These are phyloP conservation scores for Pachycephala philippinensis DNA, from an alignment of 2,113 vertebrate genomes.

Conservation along the genomic window DNA sequence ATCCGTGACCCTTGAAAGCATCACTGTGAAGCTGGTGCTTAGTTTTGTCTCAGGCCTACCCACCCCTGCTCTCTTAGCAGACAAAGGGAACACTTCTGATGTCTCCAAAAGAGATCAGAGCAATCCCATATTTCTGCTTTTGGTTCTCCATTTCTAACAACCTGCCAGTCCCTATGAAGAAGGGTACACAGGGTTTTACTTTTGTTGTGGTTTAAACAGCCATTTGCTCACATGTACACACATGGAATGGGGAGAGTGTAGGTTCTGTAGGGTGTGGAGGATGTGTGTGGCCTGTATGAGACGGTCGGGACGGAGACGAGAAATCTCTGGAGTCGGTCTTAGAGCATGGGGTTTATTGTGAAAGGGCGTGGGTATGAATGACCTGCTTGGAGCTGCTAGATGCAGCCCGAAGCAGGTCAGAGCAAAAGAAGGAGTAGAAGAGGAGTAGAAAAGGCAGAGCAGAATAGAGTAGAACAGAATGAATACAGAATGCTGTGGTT, in stretches of 20 bases:
- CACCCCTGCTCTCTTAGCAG: not conserved
- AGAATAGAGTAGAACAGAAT: no score
- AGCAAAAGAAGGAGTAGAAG: no score
- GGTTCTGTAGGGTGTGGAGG: no score
- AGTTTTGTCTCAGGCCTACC: not conserved
- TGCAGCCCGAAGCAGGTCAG: no score
- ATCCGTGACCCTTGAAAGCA: not conserved
- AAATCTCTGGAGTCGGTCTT: no score
- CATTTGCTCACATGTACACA: rapidly evolving
- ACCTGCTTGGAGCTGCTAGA: no score
- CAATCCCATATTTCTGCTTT: not conserved
- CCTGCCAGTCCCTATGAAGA: not conserved
- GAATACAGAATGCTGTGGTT: no score
- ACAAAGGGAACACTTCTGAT: not conserved
- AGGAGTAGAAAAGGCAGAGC: no score
- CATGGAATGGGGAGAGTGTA: not conserved
- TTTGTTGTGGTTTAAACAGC: not conserved
- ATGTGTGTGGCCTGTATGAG: no score
- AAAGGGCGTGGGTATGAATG: no score
- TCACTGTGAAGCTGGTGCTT: not conserved
- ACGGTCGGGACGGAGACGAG: no score
- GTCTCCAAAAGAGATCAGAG: not conserved
- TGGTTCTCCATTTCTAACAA: not conserved
- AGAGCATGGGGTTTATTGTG: no score
- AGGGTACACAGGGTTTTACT: not conserved